phyloP scores from a whole-genome alignment of 2,797 vertebrate species.

The Antrozous pallidus region DNA sequence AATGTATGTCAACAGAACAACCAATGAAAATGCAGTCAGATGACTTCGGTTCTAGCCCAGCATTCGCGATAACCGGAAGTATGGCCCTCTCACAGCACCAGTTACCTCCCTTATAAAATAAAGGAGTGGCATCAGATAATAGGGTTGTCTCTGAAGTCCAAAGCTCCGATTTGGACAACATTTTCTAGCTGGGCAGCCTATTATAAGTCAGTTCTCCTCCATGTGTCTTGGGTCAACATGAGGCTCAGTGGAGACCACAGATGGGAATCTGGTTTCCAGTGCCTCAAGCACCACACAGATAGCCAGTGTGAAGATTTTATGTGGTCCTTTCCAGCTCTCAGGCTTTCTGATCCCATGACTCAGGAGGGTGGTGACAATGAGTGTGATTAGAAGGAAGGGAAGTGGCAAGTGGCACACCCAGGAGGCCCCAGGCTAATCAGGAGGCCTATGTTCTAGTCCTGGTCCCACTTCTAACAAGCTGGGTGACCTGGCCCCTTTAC shows the following conservation, averaged over 20 bases:
- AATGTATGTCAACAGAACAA: no score
- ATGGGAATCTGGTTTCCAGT: not conserved
- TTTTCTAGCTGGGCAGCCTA: not conserved
- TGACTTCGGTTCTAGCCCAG: not conserved
- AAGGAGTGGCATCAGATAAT: not conserved
- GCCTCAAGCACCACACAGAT: not conserved
- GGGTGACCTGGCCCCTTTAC: not conserved
- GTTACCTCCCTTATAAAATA: not conserved
- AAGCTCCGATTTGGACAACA: not conserved
- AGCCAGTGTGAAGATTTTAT: accelerated
- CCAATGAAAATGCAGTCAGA: not conserved
- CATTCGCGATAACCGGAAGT: not conserved
- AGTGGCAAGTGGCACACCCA: not conserved
- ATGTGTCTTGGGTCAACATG: not conserved
- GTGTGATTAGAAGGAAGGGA: not conserved
- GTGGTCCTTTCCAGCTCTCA: not conserved
- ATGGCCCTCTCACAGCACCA: not conserved
- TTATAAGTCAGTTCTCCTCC: not conserved
- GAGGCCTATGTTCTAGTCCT: not conserved
- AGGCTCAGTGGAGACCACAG: not conserved
- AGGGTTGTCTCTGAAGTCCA: not conserved
- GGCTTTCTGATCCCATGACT: no score
- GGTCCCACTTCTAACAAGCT: not conserved
- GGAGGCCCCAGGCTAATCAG: not conserved
- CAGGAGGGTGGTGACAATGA: accelerated